These are phyloP conservation scores for Danio choprae DNA, from an alignment of 2,797 vertebrate genomes.

Conservation along the genomic window DNA sequence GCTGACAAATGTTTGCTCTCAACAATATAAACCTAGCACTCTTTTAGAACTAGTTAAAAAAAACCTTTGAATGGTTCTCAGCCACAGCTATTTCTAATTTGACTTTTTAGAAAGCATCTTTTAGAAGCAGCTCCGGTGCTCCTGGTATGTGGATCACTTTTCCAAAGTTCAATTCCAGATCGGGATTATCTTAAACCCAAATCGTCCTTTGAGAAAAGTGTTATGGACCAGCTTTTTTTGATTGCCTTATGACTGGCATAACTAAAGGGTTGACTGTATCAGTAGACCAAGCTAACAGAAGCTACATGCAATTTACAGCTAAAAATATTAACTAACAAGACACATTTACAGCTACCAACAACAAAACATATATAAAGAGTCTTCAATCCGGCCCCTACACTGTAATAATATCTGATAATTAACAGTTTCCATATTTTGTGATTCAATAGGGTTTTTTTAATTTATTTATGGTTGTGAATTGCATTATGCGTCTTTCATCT, in stretches of 20 bases:
- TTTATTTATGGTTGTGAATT: too few relatives aligned
- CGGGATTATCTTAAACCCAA: slow-evolving; percentile 38
- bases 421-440: too few relatives aligned
- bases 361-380: background rate
- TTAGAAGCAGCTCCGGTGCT: slow-evolving; percentile 53
- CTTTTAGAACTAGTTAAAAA: background rate
- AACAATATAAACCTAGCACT: background rate
- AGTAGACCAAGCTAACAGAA: background rate
- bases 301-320: background rate
- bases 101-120: slow-evolving; percentile 27
- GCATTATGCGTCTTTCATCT: too few relatives aligned
- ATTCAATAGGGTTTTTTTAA: too few relatives aligned
- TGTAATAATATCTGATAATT: too few relatives aligned
- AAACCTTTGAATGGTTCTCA: background rate
- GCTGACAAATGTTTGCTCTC: background rate
- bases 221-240: background rate
- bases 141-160: slow-evolving; percentile 69
- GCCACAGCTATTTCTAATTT: background rate
- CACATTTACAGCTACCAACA: background rate
- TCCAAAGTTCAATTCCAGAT: slow-evolving; percentile 69
- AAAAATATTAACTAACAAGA: background rate
- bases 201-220: slow-evolving; percentile 49
- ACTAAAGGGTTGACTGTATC: background rate
- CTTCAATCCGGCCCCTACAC: background rate
- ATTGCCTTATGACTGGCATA: background rate